A percentile compares a stretch with the other conserved stretches of the same genome.
phyloP scores from a whole-genome alignment of 2,113 vertebrate species.

The Aviceda subcristata region DNA sequence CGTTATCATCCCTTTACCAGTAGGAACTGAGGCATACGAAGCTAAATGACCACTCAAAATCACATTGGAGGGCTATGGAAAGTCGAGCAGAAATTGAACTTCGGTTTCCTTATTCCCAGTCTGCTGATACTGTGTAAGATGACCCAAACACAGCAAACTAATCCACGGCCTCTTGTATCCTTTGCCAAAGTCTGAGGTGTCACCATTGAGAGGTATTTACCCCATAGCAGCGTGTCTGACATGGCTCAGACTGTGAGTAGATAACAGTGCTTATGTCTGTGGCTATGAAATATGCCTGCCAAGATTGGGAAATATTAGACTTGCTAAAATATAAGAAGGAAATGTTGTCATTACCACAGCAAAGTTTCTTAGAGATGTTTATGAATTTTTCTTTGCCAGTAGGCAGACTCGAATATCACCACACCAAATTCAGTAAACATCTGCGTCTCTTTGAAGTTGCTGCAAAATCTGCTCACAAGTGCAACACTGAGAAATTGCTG shows the following conservation, averaged over 20 bases:
- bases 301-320: slow-evolving; percentile 23
- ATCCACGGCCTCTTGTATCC: neutral
- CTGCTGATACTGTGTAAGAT: neutral
- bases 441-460: slow-evolving; percentile 33
- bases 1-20: neutral
- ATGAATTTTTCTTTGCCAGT: slow-evolving; percentile 32
- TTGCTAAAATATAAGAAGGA: slow-evolving; percentile 41
- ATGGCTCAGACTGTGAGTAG: neutral
- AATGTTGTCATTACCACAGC: slow-evolving; percentile 35
- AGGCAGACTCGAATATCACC: slow-evolving; percentile 1
- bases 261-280: neutral
- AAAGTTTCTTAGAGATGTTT: slow-evolving; percentile 30
- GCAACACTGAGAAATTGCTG: neutral
- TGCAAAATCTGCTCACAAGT: neutral
- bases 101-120: neutral
- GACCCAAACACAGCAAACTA: neutral
- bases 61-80: neutral
- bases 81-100: neutral
- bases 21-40: neutral
- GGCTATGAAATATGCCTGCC: neutral
- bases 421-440: slow-evolving; percentile 26
- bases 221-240: neutral
- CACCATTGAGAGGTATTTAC: neutral
- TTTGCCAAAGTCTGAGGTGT: neutral
- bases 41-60: neutral